Percentiles rank a stretch among this genome's conserved stretches.
phyloP scores from a whole-genome alignment of 2,113 vertebrate genomes.

The Crocuta crocuta region DNA sequence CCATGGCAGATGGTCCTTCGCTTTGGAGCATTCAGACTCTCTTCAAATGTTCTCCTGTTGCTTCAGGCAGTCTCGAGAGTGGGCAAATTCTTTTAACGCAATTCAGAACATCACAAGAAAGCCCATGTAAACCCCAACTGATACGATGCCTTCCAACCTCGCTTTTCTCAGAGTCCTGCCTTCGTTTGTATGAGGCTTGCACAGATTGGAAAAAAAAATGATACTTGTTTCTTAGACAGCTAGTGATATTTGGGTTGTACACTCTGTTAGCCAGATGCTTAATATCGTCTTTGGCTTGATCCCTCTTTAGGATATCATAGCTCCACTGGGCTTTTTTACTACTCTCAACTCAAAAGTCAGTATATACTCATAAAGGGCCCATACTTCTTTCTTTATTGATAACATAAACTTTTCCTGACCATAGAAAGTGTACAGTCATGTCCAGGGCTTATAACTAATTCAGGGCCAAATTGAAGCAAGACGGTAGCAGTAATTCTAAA shows the following conservation, averaged over 20 bases:
- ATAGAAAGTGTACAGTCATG: background rate
- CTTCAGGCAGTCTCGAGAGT: background rate
- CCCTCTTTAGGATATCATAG: background rate
- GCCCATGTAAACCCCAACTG: accelerated
- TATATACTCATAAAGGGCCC: background rate
- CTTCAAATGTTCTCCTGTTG: background rate
- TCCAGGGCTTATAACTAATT: background rate
- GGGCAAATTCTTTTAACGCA: background rate
- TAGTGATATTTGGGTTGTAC: background rate
- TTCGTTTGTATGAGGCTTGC: background rate
- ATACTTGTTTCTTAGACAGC: background rate
- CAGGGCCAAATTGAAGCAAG: background rate
- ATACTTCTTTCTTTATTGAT: background rate
- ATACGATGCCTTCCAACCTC: too few species aligned
- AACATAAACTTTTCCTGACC: background rate
- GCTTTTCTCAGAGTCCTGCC: background rate
- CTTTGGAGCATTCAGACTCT: background rate
- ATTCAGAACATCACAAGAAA: background rate
- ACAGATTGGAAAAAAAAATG: background rate
- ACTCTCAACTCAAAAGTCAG: background rate
- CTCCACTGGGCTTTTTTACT: background rate
- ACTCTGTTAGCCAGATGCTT: background rate
- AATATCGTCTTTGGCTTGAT: background rate
- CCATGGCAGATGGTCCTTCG: background rate
- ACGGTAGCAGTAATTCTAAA: background rate